Conservation (phyloP, 2,888 invertebrate species). For the Ornithoptera priamus region DNA sequence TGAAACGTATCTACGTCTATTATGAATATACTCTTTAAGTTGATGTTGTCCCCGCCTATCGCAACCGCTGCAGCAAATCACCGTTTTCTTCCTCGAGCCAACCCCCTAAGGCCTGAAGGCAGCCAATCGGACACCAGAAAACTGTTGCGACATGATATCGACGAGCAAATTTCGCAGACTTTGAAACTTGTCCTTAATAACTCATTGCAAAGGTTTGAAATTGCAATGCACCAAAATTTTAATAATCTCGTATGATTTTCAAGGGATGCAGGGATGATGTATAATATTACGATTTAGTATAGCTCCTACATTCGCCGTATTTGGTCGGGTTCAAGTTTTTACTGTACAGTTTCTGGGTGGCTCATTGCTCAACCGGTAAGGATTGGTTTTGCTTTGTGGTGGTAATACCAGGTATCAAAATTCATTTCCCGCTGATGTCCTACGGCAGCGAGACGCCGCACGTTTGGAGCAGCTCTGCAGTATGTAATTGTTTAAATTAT, state of each 20-base stretch:
- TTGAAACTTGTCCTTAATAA: constrained; percentile 34
- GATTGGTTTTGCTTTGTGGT: constrained; percentile 36
- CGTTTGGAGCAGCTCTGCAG: constrained; percentile 76
- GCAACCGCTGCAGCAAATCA: constrained; percentile 66
- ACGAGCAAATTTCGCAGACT: constrained; percentile 40
- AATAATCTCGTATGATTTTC: constrained; percentile 59
- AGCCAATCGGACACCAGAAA: constrained; percentile 62
- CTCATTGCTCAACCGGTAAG: constrained; percentile 18
- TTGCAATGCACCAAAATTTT: constrained; percentile 41
- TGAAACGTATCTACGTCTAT: neutral
- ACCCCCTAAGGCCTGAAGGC: constrained; percentile 38
- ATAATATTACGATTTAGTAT: constrained; percentile 68
- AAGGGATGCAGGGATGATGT: constrained; percentile 46
- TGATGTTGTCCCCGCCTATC: constrained; percentile 60
- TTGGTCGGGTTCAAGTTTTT: constrained; percentile 29
- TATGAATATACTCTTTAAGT: constrained; percentile 31
- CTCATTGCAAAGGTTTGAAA: constrained; percentile 22
- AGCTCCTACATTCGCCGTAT: constrained; percentile 38
- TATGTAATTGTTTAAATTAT: constrained; percentile 41
- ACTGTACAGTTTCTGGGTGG: neutral
- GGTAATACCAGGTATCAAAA: constrained; percentile 62
- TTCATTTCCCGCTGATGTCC: constrained; percentile 80
- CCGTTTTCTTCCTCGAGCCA: constrained; percentile 47
- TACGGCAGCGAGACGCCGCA: constrained; percentile 78
- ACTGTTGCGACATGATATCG: constrained; percentile 52